Percentiles rank a stretch among this genome's conserved stretches.
These are phyloP conservation scores for Chaenodraco wilsoni DNA, from an alignment of 2,797 vertebrate genomes.

Conservation along the genomic window DNA sequence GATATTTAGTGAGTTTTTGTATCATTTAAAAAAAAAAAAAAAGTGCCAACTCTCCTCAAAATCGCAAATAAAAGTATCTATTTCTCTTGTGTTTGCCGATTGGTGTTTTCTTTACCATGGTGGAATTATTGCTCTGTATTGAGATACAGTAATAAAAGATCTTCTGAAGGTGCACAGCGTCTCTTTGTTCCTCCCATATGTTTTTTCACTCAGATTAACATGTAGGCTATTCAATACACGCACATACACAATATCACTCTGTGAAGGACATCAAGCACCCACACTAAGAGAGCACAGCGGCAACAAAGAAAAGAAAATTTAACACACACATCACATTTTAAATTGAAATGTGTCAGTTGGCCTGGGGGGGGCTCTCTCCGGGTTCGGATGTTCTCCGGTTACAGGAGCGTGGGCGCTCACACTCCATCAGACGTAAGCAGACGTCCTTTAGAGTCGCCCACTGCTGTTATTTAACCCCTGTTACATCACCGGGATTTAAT, in stretches of 20 bases:
- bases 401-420: constrained; percentile 35
- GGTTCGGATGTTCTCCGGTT: constrained; percentile 29
- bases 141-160: background rate
- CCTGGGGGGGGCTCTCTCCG: constrained; percentile 16
- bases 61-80: no score
- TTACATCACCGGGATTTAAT: constrained; percentile 34
- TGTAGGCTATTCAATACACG: background rate
- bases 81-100: no score
- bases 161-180: background rate
- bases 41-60: no score
- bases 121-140: background rate
- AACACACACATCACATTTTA: background rate
- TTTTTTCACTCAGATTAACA: constrained; percentile 24
- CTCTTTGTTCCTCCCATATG: constrained; percentile 29
- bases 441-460: constrained; percentile 28
- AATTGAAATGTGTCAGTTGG: constrained; percentile 16
- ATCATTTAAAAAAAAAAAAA: no score
- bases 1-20: no score
- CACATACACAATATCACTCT: constrained; percentile 10
- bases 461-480: constrained; percentile 16
- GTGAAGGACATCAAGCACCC: constrained; percentile 26
- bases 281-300: constrained; percentile 7
- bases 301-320: constrained; percentile 10
- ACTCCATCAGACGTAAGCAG: constrained; percentile 15
- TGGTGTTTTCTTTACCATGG: no score